Evolutionary conservation across 2,888 invertebrate species (phyloP).

Genomic region (Apoda limacodes): DNA sequence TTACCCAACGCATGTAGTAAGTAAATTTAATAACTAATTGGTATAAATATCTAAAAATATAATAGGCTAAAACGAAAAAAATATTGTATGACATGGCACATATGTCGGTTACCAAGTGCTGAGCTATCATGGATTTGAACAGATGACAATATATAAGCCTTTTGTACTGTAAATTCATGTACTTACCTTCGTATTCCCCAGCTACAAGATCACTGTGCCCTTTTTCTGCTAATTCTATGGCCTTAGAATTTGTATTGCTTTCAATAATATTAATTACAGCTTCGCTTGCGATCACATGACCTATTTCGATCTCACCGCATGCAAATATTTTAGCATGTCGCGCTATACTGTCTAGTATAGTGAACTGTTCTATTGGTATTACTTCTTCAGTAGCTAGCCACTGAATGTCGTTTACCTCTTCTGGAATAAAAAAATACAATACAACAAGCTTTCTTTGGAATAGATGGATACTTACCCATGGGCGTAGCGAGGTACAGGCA

Average conservation of each 20-base stretch:
- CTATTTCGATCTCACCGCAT: slow-evolving; percentile 53
- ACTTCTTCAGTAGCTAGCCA: slow-evolving; percentile 48
- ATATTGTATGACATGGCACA: no score
- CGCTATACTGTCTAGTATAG: slow-evolving; percentile 35
- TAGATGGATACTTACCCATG: no score
- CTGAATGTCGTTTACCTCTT: slow-evolving; percentile 21
- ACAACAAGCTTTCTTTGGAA: no score
- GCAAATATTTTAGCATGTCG: slow-evolving; percentile 49
- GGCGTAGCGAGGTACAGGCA: no score
- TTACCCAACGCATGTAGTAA: no score
- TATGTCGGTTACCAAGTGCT: no score
- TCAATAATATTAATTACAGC: slow-evolving; percentile 27
- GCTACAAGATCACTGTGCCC: slow-evolving; percentile 80
- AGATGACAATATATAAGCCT: no score
- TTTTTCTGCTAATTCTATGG: slow-evolving; percentile 66
- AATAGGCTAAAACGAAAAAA: no score
- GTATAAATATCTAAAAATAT: no score
- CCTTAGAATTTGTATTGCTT: slow-evolving; percentile 39
- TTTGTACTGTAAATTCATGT: neutral
- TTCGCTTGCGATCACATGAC: slow-evolving; percentile 51
- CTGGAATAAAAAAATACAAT: slow-evolving; percentile 16
- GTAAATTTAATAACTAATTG: no score
- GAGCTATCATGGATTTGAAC: no score
- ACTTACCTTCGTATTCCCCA: slow-evolving; percentile 82
- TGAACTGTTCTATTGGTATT: slow-evolving; percentile 32